Base-by-base conservation (phyloP, 2,888 invertebrate species). In the Amiota minor region DNA sequence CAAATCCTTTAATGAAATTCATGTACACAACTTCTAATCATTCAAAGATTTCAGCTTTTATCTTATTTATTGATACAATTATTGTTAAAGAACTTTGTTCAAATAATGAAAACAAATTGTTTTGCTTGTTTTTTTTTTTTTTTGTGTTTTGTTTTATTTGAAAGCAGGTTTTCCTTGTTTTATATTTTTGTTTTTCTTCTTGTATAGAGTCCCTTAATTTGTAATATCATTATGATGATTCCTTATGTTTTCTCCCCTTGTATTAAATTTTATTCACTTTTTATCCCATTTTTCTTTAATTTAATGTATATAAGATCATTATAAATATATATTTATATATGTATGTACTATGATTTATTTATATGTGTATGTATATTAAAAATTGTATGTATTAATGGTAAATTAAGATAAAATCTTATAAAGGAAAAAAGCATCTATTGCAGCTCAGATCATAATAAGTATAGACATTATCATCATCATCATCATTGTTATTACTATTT, bases 341-440 rank as follows among this genome's bases (percentile, higher is more conserved):
- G 46, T 74, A 62, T 75, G 68, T 70, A 64, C 73, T 55, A 61
- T 72, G 35, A 16, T 65, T 11, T 45, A 10, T 75, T 73, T 14
- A 53, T 11, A 6, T 16, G 9, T 53, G 47, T 71, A 71, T 35
- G 14, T 62, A 61, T 71, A 47, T 23, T 12, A 49, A 47, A 14
- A 62, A 61, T 71, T 61, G 12, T 47, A 49, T 20, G 61, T 49
- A 45, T 59, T 53, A 53, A 68, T 76, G 75, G 69, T 73, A 72
- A 78, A 78, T 81, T 79, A 76, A 83, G 77, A 75, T 75, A 80
- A 79, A 75, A 71, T 82, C 77, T 82, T 79, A 80, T 77, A 75
- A 80, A 82, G 82, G 78, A 83, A 76, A 82, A 76, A 86, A 81
- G 82, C 85, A 81, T 84, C 81, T 35, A 77, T 86, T 77, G 77